Percentiles rank a stretch among this genome's conserved stretches.
Evolutionary conservation across 2,113 vertebrate species (phyloP).

Genomic region (Marcusenius ussheri): DNA sequence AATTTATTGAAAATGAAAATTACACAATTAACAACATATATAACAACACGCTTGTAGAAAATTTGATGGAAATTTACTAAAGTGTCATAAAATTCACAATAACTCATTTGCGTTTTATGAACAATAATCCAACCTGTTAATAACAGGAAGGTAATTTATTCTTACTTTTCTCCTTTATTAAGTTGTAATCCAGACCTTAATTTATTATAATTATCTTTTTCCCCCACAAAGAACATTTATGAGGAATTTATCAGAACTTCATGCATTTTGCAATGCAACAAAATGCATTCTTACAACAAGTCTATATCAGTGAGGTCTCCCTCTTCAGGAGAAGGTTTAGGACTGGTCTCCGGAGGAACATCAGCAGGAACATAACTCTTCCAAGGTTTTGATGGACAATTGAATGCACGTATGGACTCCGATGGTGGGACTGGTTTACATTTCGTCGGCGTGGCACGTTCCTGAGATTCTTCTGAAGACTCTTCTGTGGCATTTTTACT

Average conservation of each 20-base stretch:
- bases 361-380: constrained; percentile 46
- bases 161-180: not conserved
- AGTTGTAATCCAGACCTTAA: not conserved
- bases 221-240: not conserved
- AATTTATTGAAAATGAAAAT: not conserved
- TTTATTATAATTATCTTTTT: not conserved
- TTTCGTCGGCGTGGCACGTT: constrained; percentile 36
- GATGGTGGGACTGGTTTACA: not conserved
- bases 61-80: not conserved
- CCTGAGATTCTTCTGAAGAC: constrained; percentile 56
- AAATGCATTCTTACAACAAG: constrained; percentile 25
- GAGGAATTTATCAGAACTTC: not conserved
- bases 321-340: not conserved
- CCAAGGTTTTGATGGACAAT: constrained; percentile 81
- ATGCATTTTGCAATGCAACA: not conserved
- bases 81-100: not conserved
- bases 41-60: not conserved
- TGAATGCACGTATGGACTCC: constrained; percentile 27
- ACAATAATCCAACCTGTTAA: not conserved
- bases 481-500: constrained; percentile 24
- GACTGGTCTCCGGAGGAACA: not conserved
- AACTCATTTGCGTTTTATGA: not conserved
- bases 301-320: constrained; percentile 36
- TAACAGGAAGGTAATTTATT: not conserved
- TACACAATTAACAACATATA: not conserved